phyloP scores from a whole-genome alignment of 2,797 vertebrate species.

The Pyrrhura leucotis region DNA sequence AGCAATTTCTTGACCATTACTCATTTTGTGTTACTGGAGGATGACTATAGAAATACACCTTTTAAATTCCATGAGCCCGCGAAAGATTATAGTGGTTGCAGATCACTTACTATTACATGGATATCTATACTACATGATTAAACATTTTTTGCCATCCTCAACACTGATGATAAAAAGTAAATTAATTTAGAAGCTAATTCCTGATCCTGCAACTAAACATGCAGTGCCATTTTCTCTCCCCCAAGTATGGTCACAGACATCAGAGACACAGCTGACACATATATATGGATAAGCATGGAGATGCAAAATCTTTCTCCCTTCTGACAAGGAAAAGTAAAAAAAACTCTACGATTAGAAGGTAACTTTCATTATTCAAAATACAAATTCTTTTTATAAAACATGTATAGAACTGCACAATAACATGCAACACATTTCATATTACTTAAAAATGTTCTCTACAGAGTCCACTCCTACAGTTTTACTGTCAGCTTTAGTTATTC shows the following conservation, averaged over 20 bases:
- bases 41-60: not conserved
- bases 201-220: not conserved
- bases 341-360: not conserved
- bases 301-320: not conserved
- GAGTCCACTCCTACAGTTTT: not conserved
- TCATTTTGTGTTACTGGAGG: not conserved
- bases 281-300: not conserved
- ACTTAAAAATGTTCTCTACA: not conserved
- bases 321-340: not conserved
- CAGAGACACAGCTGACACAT: not conserved
- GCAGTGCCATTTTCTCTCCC: rapidly evolving
- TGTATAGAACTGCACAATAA: not conserved
- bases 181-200: not conserved
- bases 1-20: not conserved
- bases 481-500: not conserved
- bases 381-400: not conserved
- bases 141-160: not conserved
- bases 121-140: not conserved
- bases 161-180: not conserved
- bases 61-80: not conserved
- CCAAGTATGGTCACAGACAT: not conserved
- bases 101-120: not conserved
- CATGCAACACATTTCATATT: not conserved
- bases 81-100: not conserved
- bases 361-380: not conserved